Conservation (phyloP, 2,113 vertebrate species). For the Scatophagus argus region DNA sequence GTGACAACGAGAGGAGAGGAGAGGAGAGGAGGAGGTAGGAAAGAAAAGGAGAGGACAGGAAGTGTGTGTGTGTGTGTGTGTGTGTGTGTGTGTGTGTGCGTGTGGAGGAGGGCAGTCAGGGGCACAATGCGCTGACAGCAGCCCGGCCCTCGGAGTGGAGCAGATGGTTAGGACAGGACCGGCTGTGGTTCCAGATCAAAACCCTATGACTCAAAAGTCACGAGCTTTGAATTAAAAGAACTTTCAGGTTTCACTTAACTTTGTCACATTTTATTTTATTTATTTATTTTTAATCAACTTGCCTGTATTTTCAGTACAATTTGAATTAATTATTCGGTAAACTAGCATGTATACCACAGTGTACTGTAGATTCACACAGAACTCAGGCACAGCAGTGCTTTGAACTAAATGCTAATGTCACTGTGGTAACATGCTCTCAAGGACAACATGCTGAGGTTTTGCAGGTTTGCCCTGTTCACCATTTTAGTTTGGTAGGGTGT, state of each 20-base stretch:
- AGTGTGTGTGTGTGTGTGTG: constrained; percentile 14
- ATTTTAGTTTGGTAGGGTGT: no score
- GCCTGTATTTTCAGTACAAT: no score
- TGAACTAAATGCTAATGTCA: no score
- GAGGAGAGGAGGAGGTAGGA: background rate
- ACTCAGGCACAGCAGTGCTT: no score
- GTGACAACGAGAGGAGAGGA: constrained; percentile 62
- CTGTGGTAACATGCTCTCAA: no score
- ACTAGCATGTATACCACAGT: no score
- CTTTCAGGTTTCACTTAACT: constrained; percentile 35
- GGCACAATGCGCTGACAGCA: constrained; percentile 71
- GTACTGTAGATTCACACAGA: no score
- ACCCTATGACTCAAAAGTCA: constrained; percentile 47
- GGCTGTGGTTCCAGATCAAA: constrained; percentile 58
- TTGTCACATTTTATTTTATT: constrained; percentile 11
- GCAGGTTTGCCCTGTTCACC: no score
- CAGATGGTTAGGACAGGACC: constrained; percentile 76
- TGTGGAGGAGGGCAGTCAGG: constrained; percentile 46
- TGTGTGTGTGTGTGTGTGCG: constrained; percentile 32
- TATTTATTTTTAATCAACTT: no score
- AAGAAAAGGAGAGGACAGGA: constrained; percentile 2
- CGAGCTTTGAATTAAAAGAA: constrained; percentile 38
- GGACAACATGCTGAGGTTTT: no score
- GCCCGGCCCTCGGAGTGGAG: constrained; percentile 55
- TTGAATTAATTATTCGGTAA: no score